Conservation (phyloP, 2,888 invertebrate species). For the Sthenelais limicola region DNA sequence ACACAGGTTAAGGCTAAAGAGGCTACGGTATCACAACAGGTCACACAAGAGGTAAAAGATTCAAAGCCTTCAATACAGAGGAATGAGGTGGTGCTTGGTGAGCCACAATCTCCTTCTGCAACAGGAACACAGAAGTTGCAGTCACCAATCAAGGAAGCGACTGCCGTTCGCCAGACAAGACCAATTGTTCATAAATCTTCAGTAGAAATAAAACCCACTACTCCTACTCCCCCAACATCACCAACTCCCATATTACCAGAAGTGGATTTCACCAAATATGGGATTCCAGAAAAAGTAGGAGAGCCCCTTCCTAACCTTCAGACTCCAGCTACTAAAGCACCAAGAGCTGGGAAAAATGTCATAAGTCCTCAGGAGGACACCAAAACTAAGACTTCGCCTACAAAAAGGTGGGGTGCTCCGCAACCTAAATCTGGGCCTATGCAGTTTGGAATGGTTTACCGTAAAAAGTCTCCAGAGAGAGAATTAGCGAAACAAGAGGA, state of each 20-base stretch:
- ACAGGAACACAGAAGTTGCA: neutral
- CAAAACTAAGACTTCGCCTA: no score
- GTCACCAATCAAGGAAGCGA: neutral
- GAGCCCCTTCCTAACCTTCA: slow-evolving; percentile 19
- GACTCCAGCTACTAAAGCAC: no score
- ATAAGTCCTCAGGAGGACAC: no score
- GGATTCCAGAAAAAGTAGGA: slow-evolving; percentile 19
- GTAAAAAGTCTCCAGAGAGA: no score
- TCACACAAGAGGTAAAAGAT: no score
- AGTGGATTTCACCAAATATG: slow-evolving; percentile 27
- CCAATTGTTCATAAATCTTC: neutral
- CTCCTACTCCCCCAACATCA: slow-evolving; percentile 11
- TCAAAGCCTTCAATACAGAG: neutral
- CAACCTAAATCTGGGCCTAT: no score
- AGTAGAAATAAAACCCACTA: slow-evolving; percentile 7
- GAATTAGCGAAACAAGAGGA: no score
- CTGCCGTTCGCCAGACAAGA: neutral
- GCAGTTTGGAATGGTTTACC: no score
- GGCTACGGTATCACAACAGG: no score
- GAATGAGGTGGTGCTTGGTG: slow-evolving; percentile 7
- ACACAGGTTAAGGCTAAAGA: no score
- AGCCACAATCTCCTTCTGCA: neutral
- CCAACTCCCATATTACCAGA: neutral
- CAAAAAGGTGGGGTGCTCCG: no score
- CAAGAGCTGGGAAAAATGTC: no score